A percentile compares a stretch with the other conserved stretches of the same genome.
phyloP scores from a whole-genome alignment of 2,888 invertebrate genomes.

The Ochropacha duplaris region DNA sequence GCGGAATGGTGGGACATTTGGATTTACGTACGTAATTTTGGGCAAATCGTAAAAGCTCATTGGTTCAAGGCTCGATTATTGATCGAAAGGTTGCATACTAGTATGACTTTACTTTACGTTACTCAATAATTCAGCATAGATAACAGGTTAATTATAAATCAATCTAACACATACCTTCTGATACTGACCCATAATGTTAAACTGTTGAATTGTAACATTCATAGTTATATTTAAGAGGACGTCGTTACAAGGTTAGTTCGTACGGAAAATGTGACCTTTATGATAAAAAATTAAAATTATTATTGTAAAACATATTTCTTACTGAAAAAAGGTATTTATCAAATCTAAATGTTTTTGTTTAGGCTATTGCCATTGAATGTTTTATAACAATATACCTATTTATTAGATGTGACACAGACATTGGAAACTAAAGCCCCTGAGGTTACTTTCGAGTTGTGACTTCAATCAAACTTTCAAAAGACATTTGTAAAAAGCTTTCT shows the following conservation, averaged over 20 bases:
- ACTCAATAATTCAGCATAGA: no score
- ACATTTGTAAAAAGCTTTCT: constrained; percentile 37
- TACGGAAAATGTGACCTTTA: neutral
- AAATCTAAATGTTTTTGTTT: neutral
- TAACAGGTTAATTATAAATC: neutral
- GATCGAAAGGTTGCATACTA: neutral
- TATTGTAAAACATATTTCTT: neutral
- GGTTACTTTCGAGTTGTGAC: constrained; percentile 33
- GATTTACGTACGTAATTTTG: neutral
- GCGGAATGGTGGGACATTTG: neutral
- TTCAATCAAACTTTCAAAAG: constrained; percentile 39
- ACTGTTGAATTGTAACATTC: neutral
- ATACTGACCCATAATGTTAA: neutral
- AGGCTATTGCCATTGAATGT: neutral
- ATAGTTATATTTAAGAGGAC: neutral
- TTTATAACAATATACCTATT: neutral
- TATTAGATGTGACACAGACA: neutral
- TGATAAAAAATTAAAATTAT: neutral
- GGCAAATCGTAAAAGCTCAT: neutral
- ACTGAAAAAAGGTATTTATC: neutral
- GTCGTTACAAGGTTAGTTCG: neutral
- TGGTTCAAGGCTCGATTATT: neutral
- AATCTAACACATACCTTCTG: neutral
- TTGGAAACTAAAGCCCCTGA: constrained; percentile 4
- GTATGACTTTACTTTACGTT: no score